A percentile compares a stretch with the other conserved stretches of the same genome.
These are phyloP conservation scores for Aspidiotus destructor DNA, from an alignment of 2,888 invertebrate genomes.

Conservation along the genomic window DNA sequence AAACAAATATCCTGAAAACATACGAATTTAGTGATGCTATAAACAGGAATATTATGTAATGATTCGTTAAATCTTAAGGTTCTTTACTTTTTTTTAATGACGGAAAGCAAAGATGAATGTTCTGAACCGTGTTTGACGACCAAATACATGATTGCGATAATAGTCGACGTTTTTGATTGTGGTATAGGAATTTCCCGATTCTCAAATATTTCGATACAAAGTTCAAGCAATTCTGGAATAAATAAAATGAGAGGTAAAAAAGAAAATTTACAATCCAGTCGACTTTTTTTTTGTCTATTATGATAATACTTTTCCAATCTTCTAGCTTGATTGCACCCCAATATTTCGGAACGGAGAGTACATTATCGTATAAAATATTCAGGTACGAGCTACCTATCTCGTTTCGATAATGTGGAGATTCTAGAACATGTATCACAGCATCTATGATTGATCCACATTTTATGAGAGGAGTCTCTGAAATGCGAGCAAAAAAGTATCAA, in stretches of 20 bases:
- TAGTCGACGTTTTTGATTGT: conserved; percentile 35
- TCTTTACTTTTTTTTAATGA: conserved; percentile 37
- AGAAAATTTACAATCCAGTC: too few species aligned
- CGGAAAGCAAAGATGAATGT: conserved; percentile 39
- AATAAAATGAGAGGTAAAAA: background rate
- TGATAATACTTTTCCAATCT: conserved; percentile 50
- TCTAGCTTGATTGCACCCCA: conserved; percentile 46
- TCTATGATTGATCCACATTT: conserved; percentile 1
- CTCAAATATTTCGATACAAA: conserved; percentile 41
- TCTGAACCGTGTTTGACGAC: conserved; percentile 45
- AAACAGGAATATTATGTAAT: background rate
- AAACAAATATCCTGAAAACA: conserved; percentile 13
- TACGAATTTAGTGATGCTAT: background rate
- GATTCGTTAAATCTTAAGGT: background rate
- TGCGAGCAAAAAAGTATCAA: background rate
- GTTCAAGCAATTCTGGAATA: conserved; percentile 43
- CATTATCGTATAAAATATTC: conserved; percentile 47
- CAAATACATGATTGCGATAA: conserved; percentile 45
- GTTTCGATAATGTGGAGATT: background rate
- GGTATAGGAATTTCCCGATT: conserved; percentile 38
- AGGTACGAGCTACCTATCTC: conserved; percentile 46
- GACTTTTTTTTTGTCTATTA: too few species aligned
- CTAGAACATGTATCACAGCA: conserved; percentile 5
- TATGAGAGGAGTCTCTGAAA: conserved; percentile 11
- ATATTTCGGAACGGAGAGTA: conserved; percentile 48